Base-by-base conservation (phyloP, 2,113 vertebrate species). In the Synodontis membranacea region DNA sequence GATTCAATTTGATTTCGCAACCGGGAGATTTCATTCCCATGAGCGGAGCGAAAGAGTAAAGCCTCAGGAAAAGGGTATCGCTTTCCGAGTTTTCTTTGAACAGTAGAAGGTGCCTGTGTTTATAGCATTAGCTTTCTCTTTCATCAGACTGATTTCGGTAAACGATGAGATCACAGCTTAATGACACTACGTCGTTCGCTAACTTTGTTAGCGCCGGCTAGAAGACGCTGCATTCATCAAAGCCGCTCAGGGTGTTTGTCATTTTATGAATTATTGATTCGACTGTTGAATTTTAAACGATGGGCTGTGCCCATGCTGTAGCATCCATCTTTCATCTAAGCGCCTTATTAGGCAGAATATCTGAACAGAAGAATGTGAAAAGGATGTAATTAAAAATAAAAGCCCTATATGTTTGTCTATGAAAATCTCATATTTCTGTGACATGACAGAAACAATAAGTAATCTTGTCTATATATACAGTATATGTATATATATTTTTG, bases 241-340 rank as follows among this genome's bases (percentile, higher is more conserved):
- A 72, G 80, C 21, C 1, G n/a, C 12, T 4, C 81, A 42, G 80
- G 64, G 56, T 58, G 88, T 89, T 86, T 87, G 79, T 87, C 83
- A 52, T 84, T 86, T 62, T 64, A 80, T 89, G 81, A 84, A 84
- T 89, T 88, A 86, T 89, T 89, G 74, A 88, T 88, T 83, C 31
- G 86, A 88, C 80, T 83, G 86, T 86, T 86, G 80, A 88, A 88
- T 89, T 88, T 83, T 84, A 84, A 89, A 87, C 14, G 54, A 83
- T 66, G 62, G 83, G 79, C 66, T 85, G 83, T 78, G 62, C 52
- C 52, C 42, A 19, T 60, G 62, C 50, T 54, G 74, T 48, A 52
- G 84, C 60, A n/a, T 75, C 42, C 78, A 34, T 28, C 79, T 58
- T 82, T 70, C 84, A 83, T 83, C 66, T 25, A 79, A 48, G 52